Conservation (phyloP, 1,140 invertebrate genomes). For the Aphelenchoides besseyi region DNA sequence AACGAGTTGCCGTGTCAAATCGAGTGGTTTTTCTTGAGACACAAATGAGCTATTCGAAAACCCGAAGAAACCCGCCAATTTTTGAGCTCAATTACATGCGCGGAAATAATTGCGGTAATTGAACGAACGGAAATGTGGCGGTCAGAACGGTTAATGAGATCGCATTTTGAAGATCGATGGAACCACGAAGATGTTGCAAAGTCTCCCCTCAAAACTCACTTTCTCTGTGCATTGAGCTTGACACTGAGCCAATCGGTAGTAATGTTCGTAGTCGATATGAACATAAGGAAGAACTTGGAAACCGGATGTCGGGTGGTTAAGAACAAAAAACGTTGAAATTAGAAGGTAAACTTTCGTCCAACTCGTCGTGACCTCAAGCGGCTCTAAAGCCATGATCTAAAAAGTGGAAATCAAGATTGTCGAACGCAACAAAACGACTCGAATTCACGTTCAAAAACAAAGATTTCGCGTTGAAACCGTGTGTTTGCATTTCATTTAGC, state of each 20-base stretch:
- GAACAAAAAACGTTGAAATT: neutral
- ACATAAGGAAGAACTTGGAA: slow-evolving; percentile 48
- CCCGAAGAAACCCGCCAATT: neutral
- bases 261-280: slow-evolving; percentile 43
- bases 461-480: no score
- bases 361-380: neutral
- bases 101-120: slow-evolving; percentile 4
- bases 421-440: neutral
- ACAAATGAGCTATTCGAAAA: neutral
- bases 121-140: neutral
- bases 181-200: slow-evolving; percentile 3
- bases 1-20: neutral
- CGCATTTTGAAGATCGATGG: neutral
- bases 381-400: neutral
- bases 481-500: no score
- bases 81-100: neutral
- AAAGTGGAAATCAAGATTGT: neutral
- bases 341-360: neutral
- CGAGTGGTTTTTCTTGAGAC: no score
- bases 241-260: slow-evolving; percentile 42
- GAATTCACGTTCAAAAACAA: neutral
- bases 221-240: slow-evolving; percentile 46
- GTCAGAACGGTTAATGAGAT: slow-evolving; percentile 6
- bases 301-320: neutral
- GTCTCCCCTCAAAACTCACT: slow-evolving; percentile 20